These are phyloP conservation scores for Bradypus variegatus DNA, from an alignment of 2,797 vertebrate genomes.

Conservation along the genomic window DNA sequence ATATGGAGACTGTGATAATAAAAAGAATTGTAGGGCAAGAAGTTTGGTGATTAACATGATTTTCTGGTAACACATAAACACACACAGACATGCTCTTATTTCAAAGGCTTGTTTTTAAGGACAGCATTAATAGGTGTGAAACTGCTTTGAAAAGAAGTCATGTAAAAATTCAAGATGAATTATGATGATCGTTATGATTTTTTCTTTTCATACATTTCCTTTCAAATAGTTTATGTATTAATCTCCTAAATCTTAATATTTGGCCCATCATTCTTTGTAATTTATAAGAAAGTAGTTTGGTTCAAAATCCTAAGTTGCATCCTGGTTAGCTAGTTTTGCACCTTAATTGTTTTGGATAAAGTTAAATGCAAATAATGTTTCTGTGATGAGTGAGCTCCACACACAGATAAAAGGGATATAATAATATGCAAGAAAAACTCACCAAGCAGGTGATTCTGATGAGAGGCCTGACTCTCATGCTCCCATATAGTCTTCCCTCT, in stretches of 20 bases:
- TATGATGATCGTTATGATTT: background rate
- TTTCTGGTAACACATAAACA: background rate
- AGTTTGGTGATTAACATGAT: background rate
- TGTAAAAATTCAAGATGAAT: background rate
- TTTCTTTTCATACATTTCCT: slow-evolving; percentile 8
- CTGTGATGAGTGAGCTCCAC: background rate
- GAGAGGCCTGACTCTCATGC: background rate
- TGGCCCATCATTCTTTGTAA: background rate
- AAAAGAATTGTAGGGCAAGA: background rate
- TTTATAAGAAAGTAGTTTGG: background rate
- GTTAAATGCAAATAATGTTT: background rate
- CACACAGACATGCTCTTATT: background rate
- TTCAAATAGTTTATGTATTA: background rate
- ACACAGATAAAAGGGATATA: background rate
- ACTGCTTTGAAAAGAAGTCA: background rate
- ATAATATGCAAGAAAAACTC: background rate
- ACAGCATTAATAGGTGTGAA: background rate
- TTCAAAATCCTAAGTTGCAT: background rate
- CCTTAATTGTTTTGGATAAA: background rate
- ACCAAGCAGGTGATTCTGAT: background rate
- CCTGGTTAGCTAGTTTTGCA: background rate
- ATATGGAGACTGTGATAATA: background rate
- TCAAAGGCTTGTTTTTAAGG: background rate
- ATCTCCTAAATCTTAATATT: background rate
- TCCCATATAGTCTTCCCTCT: background rate